Percentiles rank a stretch among this genome's conserved stretches.
Evolutionary conservation across 2,113 vertebrate genomes (phyloP).

Genomic region (Myanophis thanlyinensis): DNA sequence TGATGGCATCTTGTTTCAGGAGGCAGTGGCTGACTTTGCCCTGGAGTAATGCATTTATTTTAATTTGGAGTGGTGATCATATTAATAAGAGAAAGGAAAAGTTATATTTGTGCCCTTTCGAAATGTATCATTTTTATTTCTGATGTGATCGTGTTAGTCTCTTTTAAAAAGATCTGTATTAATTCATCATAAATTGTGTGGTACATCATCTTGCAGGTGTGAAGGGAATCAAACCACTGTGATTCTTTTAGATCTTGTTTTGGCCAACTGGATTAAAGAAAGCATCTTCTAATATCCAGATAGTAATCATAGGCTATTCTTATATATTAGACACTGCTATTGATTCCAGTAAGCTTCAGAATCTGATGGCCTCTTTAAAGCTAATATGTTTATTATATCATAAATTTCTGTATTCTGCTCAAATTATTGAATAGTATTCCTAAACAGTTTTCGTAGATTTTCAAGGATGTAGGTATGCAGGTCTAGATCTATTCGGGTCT

Average conservation of each 20-base stretch:
- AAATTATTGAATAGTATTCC: not conserved
- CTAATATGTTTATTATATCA: not conserved
- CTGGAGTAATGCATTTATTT: not conserved
- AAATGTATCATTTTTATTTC: not conserved
- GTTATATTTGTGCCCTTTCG: not conserved
- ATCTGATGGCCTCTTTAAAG: not conserved
- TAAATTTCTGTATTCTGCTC: not conserved
- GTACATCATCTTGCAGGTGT: not conserved
- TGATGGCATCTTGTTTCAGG: not conserved
- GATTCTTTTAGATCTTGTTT: not conserved
- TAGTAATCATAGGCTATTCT: not conserved
- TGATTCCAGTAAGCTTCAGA: not conserved
- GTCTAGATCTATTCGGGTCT: too few species aligned
- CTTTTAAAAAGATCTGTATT: not conserved
- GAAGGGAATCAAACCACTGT: not conserved
- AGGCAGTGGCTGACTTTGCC: not conserved
- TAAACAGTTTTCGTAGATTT: too few species aligned
- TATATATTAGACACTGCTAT: not conserved
- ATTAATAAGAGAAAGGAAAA: not conserved
- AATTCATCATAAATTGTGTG: not conserved
- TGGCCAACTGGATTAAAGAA: not conserved
- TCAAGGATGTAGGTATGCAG: too few species aligned
- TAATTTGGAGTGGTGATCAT: not conserved
- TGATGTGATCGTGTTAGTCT: not conserved
- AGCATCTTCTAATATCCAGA: not conserved